These are phyloP conservation scores for Muscicapa adusta DNA, from an alignment of 2,113 vertebrate genomes.

Conservation along the genomic window DNA sequence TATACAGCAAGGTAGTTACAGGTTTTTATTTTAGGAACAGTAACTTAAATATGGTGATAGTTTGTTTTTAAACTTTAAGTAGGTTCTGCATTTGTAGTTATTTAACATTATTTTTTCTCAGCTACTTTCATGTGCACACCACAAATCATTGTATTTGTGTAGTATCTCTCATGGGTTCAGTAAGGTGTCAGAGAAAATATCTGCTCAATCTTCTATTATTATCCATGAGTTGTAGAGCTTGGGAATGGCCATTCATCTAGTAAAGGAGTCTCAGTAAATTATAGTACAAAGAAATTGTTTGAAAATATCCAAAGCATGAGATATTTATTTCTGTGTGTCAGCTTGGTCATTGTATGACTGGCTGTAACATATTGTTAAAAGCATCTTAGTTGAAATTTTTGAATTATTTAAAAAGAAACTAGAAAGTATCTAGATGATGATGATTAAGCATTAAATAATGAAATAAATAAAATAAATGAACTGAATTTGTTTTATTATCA, in stretches of 20 bases:
- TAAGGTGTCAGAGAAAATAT: background rate
- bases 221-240: background rate
- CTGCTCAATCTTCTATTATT: background rate
- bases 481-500: background rate
- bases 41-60: background rate
- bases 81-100: background rate
- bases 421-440: background rate
- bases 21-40: background rate
- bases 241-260: background rate
- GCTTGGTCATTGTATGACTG: background rate
- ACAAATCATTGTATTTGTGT: background rate
- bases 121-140: background rate
- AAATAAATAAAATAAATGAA: background rate
- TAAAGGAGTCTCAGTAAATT: background rate
- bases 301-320: background rate
- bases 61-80: background rate
- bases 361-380: background rate
- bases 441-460: background rate
- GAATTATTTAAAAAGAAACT: background rate
- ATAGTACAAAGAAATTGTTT: background rate
- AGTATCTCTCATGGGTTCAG: background rate
- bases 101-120: background rate
- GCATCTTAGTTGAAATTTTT: background rate
- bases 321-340: background rate
- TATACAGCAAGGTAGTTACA: background rate